Conservation (phyloP, 1,140 invertebrate genomes). For the Drosophila orosa region DNA sequence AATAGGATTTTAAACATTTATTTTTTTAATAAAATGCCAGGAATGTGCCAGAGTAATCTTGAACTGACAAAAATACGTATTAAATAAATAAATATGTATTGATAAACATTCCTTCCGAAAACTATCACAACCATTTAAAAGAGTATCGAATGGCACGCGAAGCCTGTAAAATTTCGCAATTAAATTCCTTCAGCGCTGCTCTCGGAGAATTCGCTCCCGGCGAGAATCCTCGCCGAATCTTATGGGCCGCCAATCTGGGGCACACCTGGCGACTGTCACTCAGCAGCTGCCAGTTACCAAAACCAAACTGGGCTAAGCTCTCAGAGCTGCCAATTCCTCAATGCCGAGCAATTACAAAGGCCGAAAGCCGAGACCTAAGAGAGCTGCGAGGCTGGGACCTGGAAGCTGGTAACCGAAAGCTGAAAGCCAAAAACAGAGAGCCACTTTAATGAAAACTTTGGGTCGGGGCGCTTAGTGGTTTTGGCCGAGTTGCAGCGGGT, state of each 20-base stretch:
- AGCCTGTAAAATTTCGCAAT: conserved; percentile 2
- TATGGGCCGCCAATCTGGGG: conserved; percentile 19
- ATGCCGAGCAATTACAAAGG: conserved; percentile 56
- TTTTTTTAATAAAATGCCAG: not conserved
- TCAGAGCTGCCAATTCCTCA: conserved; percentile 40
- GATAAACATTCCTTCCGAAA: not conserved
- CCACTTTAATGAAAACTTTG: conserved; percentile 63
- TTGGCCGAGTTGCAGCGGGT: conserved; percentile 42
- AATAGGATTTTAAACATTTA: not conserved
- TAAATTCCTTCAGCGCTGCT: conserved; percentile 2
- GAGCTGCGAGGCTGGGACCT: not conserved
- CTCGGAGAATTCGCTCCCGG: not conserved
- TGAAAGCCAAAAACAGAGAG: conserved; percentile 47
- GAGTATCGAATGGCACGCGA: conserved; percentile 3
- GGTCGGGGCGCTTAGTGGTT: conserved; percentile 54
- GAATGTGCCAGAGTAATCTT: not conserved
- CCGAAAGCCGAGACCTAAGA: conserved; percentile 29
- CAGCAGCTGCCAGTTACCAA: conserved; percentile 21
- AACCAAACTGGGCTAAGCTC: conserved; percentile 30
- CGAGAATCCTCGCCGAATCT: conserved; percentile 5
- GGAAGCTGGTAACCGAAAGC: conserved; percentile 3
- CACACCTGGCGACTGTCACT: conserved; percentile 41
- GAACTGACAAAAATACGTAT: not conserved
- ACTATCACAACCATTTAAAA: not conserved
- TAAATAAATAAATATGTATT: not conserved